Base-by-base conservation (phyloP, 2,888 invertebrate species). In the Boloria euphrosyne region DNA sequence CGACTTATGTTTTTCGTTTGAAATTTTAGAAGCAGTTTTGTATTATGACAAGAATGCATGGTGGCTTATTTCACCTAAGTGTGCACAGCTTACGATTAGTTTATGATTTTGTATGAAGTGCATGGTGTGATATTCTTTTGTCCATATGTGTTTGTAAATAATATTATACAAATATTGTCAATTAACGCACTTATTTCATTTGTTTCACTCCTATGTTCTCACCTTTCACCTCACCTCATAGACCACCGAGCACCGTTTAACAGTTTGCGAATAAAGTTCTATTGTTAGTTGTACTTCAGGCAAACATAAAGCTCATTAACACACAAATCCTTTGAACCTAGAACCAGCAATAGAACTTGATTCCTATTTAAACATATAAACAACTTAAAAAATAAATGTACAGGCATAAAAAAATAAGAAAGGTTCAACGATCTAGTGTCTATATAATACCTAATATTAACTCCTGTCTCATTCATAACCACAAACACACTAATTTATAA, bases 161-260 rank as follows among this genome's bases (percentile, higher is more conserved):
- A 88, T 90, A 86, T 84, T 84, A 90, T 89, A 91, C 84, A 88
- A 82, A 82, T 84, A 86, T 87, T 89, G 83, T 87, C 82, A 89
- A 88, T 89, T 88, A 87, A 87, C 85, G 85, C 90, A 89, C 88
- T 90, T 85, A 87, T 90, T 90, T 90, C 87, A 90, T 91, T 92
- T 83, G 75, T 84, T 80, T 82, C 78, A 84, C 83, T 82, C 87
- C 87, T 85, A 78, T 74, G 73, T 81, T 82, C 72, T 83, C 84
- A 85, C 81, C 85, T 83, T 80, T 83, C 83, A 84, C 85, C 83
- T 81, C 83, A 85, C 82, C 80, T 83, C 83, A 83, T 57, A 14
- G 54, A 55, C 55, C 75, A 76, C 75, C 75, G 76, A 74, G 75
- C 76, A 78, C 76, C 71, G 47, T 73, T 69, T 74, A 73, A 67